Conservation (phyloP, 1,140 invertebrate species). For the honey bee (Apis mellifera) region Amel_HAv3.1 CM009935.2:340501-341000, state of each 20-base stretch:
- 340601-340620: slow-evolving; percentile 90
- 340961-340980: background rate
- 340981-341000: background rate
- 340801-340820: background rate
- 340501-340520: background rate
- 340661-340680: slow-evolving; percentile 87
- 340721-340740: slow-evolving; percentile 83
- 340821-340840: too few species aligned
- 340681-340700: slow-evolving; percentile 91
- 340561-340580: background rate
- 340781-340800: background rate
- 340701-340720: slow-evolving; percentile 86
- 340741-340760: slow-evolving; percentile 82
- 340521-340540: background rate
- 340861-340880: background rate
- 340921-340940: too few species aligned
- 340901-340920: too few species aligned
- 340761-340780: background rate
- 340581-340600: slow-evolving; percentile 90
- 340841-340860: background rate
- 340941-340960: background rate
- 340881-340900: background rate
- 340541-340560: background rate
- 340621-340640: slow-evolving; percentile 88
- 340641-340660: slow-evolving; percentile 86